Evolutionary conservation across 2,113 vertebrate species (phyloP).

Genomic region (Sakesphorus luctuosus): DNA sequence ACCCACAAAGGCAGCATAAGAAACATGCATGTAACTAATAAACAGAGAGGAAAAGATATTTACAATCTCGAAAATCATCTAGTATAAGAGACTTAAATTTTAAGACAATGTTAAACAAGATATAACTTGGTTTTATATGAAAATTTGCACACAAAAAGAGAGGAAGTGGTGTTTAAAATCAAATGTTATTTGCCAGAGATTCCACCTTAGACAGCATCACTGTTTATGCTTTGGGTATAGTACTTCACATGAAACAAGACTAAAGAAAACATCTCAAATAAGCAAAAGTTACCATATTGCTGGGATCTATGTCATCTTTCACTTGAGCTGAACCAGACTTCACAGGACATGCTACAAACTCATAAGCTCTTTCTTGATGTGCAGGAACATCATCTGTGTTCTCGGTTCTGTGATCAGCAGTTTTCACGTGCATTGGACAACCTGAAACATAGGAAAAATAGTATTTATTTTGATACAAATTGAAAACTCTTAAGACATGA

Average conservation of each 20-base stretch:
- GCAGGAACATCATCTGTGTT: constrained; percentile 70
- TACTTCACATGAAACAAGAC: not conserved
- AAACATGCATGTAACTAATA: not conserved
- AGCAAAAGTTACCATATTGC: constrained; percentile 87
- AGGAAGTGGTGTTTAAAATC: not conserved
- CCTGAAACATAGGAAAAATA: constrained; percentile 43
- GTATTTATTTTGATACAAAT: not conserved
- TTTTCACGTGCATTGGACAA: constrained; percentile 79
- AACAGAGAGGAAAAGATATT: not conserved
- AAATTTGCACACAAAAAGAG: not conserved
- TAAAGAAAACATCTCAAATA: not conserved
- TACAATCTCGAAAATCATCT: not conserved
- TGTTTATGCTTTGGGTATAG: not conserved
- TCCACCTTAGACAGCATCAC: not conserved
- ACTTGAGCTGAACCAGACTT: constrained; percentile 58
- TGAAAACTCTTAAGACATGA: not conserved
- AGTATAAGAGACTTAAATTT: not conserved
- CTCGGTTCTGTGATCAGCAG: not conserved
- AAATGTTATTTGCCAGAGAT: not conserved
- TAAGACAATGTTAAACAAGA: not conserved
- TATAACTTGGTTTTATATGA: not conserved
- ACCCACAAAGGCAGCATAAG: not conserved
- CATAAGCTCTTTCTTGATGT: constrained; percentile 87
- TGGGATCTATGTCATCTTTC: constrained; percentile 84
- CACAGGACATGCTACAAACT: constrained; percentile 89